phyloP scores from a whole-genome alignment of 2,113 vertebrate genomes.

The Oreocharis arfaki region DNA sequence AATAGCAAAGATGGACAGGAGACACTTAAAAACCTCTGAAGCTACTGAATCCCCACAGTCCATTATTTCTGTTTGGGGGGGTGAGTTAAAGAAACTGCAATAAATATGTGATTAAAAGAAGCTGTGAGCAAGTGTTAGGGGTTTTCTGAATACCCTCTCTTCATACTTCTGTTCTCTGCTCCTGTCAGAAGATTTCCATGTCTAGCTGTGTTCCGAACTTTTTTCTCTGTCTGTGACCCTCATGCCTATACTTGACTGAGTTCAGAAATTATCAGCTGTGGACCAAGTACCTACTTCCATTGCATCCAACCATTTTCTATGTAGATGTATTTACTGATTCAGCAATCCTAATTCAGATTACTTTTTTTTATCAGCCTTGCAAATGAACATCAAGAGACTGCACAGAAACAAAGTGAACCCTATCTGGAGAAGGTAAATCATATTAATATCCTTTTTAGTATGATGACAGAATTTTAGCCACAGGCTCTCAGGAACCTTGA shows the following conservation, averaged over 20 bases:
- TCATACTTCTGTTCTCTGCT: background rate
- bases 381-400: background rate
- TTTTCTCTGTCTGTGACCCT: background rate
- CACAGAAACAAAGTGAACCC: background rate
- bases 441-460: background rate
- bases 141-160: background rate
- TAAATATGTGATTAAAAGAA: background rate
- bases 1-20: background rate
- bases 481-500: background rate
- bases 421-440: background rate
- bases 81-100: background rate
- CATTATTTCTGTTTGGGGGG: background rate
- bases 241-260: too few species aligned
- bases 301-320: background rate
- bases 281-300: background rate
- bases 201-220: background rate
- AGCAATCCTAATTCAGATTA: background rate
- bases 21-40: background rate
- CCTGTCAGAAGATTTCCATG: background rate
- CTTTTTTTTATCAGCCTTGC: background rate
- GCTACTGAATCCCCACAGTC: background rate
- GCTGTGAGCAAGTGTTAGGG: rapidly evolving
- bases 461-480: background rate
- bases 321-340: background rate
- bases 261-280: background rate